Evolutionary conservation across 2,888 invertebrate species (phyloP).

Genomic region (Harpalus rubripes): DNA sequence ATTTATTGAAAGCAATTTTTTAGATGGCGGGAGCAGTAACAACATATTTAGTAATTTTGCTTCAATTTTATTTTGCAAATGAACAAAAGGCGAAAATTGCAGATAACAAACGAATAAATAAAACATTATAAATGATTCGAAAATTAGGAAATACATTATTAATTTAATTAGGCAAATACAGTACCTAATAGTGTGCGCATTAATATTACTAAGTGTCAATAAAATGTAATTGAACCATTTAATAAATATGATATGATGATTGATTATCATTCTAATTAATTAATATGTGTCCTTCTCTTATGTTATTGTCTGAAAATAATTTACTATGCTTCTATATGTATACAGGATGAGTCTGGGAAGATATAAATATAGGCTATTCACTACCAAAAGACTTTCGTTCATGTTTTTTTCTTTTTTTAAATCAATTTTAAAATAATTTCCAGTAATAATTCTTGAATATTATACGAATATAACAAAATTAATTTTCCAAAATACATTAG

Average conservation of each 20-base stretch:
- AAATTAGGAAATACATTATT: too few species aligned
- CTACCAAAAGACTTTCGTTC: too few species aligned
- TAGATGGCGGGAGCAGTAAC: conserved; percentile 12
- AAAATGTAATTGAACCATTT: not conserved
- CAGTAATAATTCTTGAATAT: too few species aligned
- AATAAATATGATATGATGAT: not conserved
- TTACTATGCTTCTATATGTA: not conserved
- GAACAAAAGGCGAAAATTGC: not conserved
- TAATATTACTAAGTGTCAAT: too few species aligned
- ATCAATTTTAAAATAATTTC: too few species aligned
- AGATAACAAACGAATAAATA: not conserved
- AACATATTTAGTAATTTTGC: conserved; percentile 13
- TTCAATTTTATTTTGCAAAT: conserved; percentile 27
- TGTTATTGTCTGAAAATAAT: not conserved
- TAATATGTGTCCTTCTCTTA: not conserved
- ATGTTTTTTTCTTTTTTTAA: too few species aligned
- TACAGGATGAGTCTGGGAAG: too few species aligned
- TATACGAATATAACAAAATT: too few species aligned
- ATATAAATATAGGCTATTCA: too few species aligned
- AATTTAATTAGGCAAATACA: too few species aligned
- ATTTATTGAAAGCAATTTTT: not conserved
- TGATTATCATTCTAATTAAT: not conserved
- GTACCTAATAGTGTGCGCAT: too few species aligned
- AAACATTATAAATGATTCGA: not conserved
- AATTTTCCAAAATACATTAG: too few species aligned